A percentile compares a stretch with the other conserved stretches of the same genome.
Evolutionary conservation across 1,140 invertebrate species (phyloP).

Genomic region (Drosophila chauvacae): DNA sequence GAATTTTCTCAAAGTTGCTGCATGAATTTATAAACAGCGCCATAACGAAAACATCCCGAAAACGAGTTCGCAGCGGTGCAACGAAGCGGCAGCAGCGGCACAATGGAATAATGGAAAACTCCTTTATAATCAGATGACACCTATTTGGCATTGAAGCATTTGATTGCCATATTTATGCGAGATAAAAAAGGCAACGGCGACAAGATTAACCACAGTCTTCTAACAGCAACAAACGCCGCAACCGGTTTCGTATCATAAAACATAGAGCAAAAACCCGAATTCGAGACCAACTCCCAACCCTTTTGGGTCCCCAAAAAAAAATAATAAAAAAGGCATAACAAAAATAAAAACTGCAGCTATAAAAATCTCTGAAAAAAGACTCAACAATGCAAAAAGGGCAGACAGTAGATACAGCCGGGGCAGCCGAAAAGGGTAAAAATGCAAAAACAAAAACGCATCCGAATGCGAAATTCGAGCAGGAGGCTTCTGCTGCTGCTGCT

Average conservation of each 20-base stretch:
- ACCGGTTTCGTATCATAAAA: conserved; percentile 38
- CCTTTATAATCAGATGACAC: conserved; percentile 64
- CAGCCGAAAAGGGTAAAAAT: conserved; percentile 53
- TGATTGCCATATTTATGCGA: conserved; percentile 81
- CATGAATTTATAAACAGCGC: conserved; percentile 41
- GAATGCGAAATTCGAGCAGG: conserved; percentile 68
- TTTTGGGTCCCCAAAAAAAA: conserved; percentile 12
- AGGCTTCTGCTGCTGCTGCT: conserved; percentile 46
- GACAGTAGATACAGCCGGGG: conserved; percentile 23
- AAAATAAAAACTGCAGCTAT: conserved; percentile 29
- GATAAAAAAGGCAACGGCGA: conserved; percentile 81
- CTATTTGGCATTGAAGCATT: conserved; percentile 73
- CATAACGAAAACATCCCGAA: conserved; percentile 17
- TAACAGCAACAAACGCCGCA: conserved; percentile 62
- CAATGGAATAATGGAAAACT: conserved; percentile 33
- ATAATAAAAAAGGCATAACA: conserved; percentile 6
- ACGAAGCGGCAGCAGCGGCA: neutral
- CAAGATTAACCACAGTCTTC: conserved; percentile 81
- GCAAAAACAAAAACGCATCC: conserved; percentile 56
- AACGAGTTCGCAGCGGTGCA: conserved; percentile 23
- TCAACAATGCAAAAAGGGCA: conserved; percentile 52
- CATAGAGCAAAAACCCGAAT: conserved; percentile 67
- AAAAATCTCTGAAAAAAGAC: conserved; percentile 24
- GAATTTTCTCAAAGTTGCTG: conserved; percentile 37
- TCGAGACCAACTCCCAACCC: conserved; percentile 62